Conservation (phyloP, 1,140 invertebrate species). For the Dufourea novaeangliae region DNA sequence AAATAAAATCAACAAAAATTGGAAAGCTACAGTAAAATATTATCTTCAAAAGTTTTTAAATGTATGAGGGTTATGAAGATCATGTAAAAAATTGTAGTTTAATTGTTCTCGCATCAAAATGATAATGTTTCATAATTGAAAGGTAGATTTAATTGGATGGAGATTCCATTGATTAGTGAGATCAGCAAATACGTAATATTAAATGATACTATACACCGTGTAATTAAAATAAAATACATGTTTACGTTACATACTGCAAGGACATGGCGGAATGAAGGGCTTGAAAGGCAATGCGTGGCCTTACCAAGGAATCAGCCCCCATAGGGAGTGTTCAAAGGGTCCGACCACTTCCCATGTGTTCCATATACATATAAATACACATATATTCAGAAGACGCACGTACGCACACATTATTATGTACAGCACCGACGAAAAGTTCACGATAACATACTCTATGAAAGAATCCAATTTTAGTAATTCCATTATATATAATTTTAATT, state of each 20-base stretch:
- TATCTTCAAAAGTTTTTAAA: too few species aligned
- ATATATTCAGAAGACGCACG: constrained; percentile 26
- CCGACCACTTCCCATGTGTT: constrained; percentile 56
- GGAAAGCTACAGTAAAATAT: too few species aligned
- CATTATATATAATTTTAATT: too few species aligned
- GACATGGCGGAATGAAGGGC: constrained; percentile 69
- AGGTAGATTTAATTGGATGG: too few species aligned
- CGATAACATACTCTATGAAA: too few species aligned
- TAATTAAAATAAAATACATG: background rate
- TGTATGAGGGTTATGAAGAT: too few species aligned
- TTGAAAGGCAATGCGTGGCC: constrained; percentile 76
- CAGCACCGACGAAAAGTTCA: constrained; percentile 29
- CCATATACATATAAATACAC: constrained; percentile 31
- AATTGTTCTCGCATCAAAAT: too few species aligned
- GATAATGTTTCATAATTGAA: too few species aligned
- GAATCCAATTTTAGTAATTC: too few species aligned
- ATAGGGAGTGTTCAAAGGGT: constrained; percentile 74
- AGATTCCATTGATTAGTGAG: background rate
- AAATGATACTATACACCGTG: background rate
- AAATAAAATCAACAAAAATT: too few species aligned
- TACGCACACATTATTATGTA: constrained; percentile 41
- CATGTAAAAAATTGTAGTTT: too few species aligned
- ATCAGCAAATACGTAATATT: background rate
- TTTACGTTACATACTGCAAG: constrained; percentile 6
- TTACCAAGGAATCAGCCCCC: constrained; percentile 77